Percentiles rank a stretch among this genome's conserved stretches.
phyloP scores from a whole-genome alignment of 2,888 invertebrate species.

The Drosophila rubida region DNA sequence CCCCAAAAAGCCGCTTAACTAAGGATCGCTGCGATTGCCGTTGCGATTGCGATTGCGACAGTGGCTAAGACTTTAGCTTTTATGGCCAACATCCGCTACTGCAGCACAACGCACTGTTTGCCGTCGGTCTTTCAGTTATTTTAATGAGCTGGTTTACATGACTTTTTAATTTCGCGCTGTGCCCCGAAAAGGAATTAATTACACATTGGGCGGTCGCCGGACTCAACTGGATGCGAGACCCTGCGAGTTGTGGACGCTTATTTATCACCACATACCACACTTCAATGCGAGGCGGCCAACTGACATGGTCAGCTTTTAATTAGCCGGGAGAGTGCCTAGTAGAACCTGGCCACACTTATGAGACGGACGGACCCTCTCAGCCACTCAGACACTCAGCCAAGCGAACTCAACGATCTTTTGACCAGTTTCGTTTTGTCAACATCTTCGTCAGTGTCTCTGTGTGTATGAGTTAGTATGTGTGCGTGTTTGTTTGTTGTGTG shows the following conservation, averaged over 20 bases:
- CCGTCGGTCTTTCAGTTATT: constrained; percentile 76
- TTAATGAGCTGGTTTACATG: constrained; percentile 85
- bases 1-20: constrained; percentile 67
- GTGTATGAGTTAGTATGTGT: constrained; percentile 25
- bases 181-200: constrained; percentile 84
- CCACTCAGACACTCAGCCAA: constrained; percentile 15
- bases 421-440: constrained; percentile 65
- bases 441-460: constrained; percentile 50
- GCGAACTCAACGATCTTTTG: constrained; percentile 36
- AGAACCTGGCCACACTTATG: constrained; percentile 64
- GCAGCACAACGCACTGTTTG: not conserved
- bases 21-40: constrained; percentile 35
- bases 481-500: constrained; percentile 46
- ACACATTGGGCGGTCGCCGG: constrained; percentile 83
- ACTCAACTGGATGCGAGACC: constrained; percentile 35
- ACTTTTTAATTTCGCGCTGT: constrained; percentile 85
- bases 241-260: constrained; percentile 35
- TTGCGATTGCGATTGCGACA: constrained; percentile 25
- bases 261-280: constrained; percentile 75
- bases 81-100: constrained; percentile 61
- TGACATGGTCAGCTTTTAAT: constrained; percentile 78
- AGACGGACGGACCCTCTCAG: no score
- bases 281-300: constrained; percentile 70
- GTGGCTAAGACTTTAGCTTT: constrained; percentile 39
- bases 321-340: constrained; percentile 43